Percentiles rank a stretch among this genome's conserved stretches.
These are phyloP conservation scores for Xestia ashworthii DNA, from an alignment of 2,888 invertebrate species.

Conservation along the genomic window DNA sequence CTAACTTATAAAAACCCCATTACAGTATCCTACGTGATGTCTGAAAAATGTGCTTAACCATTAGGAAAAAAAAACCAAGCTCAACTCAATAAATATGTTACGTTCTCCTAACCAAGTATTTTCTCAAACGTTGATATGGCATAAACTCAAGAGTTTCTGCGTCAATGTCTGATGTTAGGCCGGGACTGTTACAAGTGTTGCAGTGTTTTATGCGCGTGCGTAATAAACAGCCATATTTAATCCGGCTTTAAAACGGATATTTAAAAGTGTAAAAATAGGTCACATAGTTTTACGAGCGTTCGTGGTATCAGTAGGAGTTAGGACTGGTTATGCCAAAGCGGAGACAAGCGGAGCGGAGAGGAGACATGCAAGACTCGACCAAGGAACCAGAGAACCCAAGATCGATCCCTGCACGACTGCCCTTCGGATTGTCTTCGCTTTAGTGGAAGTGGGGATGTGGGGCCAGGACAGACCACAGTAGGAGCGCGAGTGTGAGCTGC, in stretches of 20 bases:
- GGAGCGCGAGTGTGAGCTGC: slow-evolving; percentile 60
- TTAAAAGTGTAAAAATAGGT: slow-evolving; percentile 47
- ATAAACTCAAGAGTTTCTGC: background rate
- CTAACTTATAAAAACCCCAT: slow-evolving; percentile 6
- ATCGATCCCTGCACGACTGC: background rate
- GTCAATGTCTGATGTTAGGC: slow-evolving; percentile 7
- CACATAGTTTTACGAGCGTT: slow-evolving; percentile 45
- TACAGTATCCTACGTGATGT: background rate
- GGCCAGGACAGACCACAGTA: slow-evolving; percentile 74
- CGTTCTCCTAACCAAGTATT: background rate
- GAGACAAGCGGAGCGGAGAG: background rate
- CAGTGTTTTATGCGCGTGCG: slow-evolving; percentile 22
- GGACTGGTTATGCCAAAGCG: background rate
- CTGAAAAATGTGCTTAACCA: background rate
- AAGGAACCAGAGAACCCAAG: background rate
- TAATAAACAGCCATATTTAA: slow-evolving; percentile 36
- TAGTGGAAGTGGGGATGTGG: background rate
- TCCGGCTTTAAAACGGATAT: slow-evolving; percentile 35
- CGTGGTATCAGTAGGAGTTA: slow-evolving; percentile 49
- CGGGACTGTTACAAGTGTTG: slow-evolving; percentile 10
- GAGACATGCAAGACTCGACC: background rate
- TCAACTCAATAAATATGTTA: background rate
- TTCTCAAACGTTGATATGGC: background rate
- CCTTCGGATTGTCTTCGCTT: background rate
- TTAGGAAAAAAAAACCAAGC: background rate